Conservation (phyloP, 2,797 vertebrate genomes). For the Sebastes goodei region DNA sequence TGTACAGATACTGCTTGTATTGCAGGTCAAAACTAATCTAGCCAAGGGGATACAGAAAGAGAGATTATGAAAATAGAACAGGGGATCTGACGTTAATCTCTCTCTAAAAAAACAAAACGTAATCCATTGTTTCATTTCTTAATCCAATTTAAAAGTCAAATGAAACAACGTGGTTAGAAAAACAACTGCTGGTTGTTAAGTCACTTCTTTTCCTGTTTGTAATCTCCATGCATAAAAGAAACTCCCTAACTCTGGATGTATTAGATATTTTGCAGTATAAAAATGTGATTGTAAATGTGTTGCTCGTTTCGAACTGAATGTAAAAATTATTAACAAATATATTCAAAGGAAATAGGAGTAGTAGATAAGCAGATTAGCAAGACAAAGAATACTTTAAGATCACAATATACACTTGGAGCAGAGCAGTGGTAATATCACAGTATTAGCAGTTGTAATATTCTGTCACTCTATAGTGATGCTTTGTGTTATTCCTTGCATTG, state of each 20-base stretch:
- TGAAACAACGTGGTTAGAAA: conserved; percentile 14
- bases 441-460: not conserved
- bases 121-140: conserved; percentile 35
- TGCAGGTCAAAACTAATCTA: conserved; percentile 39
- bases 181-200: not conserved
- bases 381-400: not conserved
- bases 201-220: not conserved
- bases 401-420: not conserved
- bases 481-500: conserved; percentile 84
- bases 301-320: not conserved
- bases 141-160: conserved; percentile 38
- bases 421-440: not conserved
- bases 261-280: not conserved
- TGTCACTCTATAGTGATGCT: conserved; percentile 49
- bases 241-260: not conserved
- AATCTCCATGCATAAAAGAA: not conserved
- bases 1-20: not conserved
- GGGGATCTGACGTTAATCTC: conserved; percentile 45
- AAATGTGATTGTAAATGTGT: not conserved
- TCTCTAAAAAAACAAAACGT: not conserved
- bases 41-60: conserved; percentile 16
- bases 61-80: conserved; percentile 51
- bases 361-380: not conserved
- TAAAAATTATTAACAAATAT: not conserved
- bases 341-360: not conserved